Evolutionary conservation across 2,888 invertebrate species (phyloP).

Genomic region (Argyresthia goedartella): DNA sequence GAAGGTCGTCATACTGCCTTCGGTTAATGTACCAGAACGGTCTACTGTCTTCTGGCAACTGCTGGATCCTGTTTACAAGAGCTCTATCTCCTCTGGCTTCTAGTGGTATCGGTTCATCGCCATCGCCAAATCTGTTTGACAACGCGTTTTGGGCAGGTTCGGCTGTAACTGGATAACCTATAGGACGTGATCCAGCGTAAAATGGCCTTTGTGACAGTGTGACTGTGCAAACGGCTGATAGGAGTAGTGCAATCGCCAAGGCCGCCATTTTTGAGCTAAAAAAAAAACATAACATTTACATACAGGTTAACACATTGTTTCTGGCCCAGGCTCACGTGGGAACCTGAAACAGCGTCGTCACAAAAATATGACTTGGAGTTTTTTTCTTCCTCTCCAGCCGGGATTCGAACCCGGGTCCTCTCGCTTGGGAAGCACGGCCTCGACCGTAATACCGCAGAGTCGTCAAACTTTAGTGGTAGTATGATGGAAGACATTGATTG

Average conservation of each 20-base stretch:
- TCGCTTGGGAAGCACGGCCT: no score
- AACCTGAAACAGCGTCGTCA: no score
- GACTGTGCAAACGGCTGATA: slow-evolving; percentile 26
- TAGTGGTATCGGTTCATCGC: slow-evolving; percentile 41
- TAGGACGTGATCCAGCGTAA: slow-evolving; percentile 72
- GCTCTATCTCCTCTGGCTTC: slow-evolving; percentile 76
- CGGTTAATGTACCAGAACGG: slow-evolving; percentile 81
- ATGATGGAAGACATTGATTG: no score
- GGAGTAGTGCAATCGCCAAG: slow-evolving; percentile 24
- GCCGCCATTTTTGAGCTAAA: slow-evolving; percentile 22
- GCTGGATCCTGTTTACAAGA: slow-evolving; percentile 67
- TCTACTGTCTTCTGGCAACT: slow-evolving; percentile 71
- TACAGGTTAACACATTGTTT: no score
- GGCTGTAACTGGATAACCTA: slow-evolving; percentile 65
- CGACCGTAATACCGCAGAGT: no score
- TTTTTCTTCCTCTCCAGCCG: no score
- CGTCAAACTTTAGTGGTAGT: no score
- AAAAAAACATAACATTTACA: no score
- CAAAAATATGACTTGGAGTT: no score
- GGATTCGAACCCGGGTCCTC: no score
- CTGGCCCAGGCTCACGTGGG: no score
- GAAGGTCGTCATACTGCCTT: neutral
- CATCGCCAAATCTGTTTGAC: slow-evolving; percentile 28
- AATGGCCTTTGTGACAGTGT: slow-evolving; percentile 72
- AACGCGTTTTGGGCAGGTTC: neutral